phyloP scores from a whole-genome alignment of 2,797 vertebrate species.

The Dendrocincla tyrannina region DNA sequence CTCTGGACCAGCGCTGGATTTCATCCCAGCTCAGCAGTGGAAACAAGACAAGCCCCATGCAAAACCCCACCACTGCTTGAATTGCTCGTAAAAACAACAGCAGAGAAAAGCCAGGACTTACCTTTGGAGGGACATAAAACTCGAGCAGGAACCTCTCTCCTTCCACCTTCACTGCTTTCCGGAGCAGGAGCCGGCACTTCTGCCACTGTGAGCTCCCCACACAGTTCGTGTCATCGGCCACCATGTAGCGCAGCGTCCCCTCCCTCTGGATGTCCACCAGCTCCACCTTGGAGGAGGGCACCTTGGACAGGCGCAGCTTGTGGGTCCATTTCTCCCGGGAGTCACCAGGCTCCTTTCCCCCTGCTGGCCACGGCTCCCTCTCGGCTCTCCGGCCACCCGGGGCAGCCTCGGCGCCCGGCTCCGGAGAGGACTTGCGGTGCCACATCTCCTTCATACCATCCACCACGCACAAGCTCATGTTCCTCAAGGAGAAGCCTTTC shows the following conservation, averaged over 20 bases:
- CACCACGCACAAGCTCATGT: slow-evolving; percentile 96
- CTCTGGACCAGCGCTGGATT: background rate
- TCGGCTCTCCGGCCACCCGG: slow-evolving; percentile 70
- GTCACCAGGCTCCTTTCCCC: slow-evolving; percentile 51
- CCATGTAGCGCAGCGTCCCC: slow-evolving; percentile 92
- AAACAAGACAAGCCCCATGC: background rate
- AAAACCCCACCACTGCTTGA: background rate
- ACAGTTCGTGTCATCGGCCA: slow-evolving; percentile 93
- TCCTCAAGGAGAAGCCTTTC: slow-evolving; percentile 95
- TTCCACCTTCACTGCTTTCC: slow-evolving; percentile 84
- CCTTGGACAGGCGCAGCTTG: slow-evolving; percentile 77
- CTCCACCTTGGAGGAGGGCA: slow-evolving; percentile 88
- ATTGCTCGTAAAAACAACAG: background rate
- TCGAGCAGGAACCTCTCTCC: slow-evolving; percentile 92
- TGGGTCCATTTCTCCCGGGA: slow-evolving; percentile 78
- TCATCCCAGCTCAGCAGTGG: background rate
- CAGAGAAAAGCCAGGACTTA: slow-evolving; percentile 30
- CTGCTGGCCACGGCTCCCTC: slow-evolving; percentile 50
- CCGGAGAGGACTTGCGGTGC: slow-evolving; percentile 90
- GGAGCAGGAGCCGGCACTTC: slow-evolving; percentile 92
- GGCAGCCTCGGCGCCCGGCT: slow-evolving; percentile 73
- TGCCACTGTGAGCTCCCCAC: slow-evolving; percentile 92
- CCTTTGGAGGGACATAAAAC: slow-evolving; percentile 97
- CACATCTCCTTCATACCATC: slow-evolving; percentile 96
- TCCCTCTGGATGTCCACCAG: slow-evolving; percentile 94